phyloP scores from a whole-genome alignment of 2,797 vertebrate species.

The Syngnathus rostellatus region DNA sequence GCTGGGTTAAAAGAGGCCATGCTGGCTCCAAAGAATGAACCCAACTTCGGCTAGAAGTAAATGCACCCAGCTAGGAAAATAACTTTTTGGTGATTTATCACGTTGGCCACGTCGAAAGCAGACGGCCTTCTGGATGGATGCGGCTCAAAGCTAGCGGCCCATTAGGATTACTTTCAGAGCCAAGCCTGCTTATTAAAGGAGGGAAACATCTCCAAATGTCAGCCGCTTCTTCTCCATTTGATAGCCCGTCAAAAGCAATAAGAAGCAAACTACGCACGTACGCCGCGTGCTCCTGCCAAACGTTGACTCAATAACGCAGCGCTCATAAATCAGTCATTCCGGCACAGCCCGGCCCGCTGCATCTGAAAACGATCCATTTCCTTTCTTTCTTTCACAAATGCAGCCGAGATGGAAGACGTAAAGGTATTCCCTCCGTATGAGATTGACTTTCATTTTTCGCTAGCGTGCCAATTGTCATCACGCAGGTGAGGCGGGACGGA shows the following conservation, averaged over 20 bases:
- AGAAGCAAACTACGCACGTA: slow-evolving; percentile 32
- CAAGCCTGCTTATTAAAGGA: slow-evolving; percentile 29
- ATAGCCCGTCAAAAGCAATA: slow-evolving; percentile 52
- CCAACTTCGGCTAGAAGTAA: no score
- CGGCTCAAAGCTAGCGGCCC: slow-evolving; percentile 28
- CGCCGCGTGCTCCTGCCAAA: slow-evolving; percentile 37
- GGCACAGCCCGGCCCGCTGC: slow-evolving; percentile 19
- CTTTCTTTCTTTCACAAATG: slow-evolving; percentile 22
- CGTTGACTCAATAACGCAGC: slow-evolving; percentile 50
- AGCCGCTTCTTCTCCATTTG: slow-evolving; percentile 28
- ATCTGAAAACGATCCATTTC: slow-evolving; percentile 13
- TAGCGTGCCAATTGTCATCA: not conserved
- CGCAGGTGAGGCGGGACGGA: slow-evolving; percentile 2
- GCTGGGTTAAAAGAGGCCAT: no score
- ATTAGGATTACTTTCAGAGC: slow-evolving; percentile 26
- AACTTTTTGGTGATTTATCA: slow-evolving; percentile 16
- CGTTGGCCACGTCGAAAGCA: slow-evolving; percentile 26
- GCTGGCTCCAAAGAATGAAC: no score
- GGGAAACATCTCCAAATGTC: slow-evolving; percentile 30
- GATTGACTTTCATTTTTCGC: not conserved
- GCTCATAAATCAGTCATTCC: slow-evolving; percentile 38
- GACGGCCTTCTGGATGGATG: slow-evolving; percentile 39
- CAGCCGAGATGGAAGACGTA: slow-evolving; percentile 2
- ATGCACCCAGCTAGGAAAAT: no score
- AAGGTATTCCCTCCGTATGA: not conserved